Evolutionary conservation across 1,140 invertebrate species (phyloP), one percentile per base, ranked within the genome.

Genomic region (Lycorma delicatula): DNA sequence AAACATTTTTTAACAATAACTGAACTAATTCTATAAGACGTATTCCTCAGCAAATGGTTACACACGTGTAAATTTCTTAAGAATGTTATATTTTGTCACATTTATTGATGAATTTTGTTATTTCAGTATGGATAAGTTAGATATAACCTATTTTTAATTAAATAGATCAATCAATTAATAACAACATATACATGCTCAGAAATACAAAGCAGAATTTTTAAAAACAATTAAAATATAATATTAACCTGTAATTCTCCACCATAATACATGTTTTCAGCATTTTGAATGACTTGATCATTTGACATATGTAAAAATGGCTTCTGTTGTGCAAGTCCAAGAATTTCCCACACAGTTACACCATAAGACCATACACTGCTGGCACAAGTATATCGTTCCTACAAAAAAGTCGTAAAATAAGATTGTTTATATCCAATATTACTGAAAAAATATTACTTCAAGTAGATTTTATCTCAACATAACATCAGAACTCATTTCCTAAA

Each of bases 281-380:
- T 87, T 64, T 85, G 81, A 60, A 89, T 82, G 25, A 89, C 84
- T 70, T 85, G 82, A 66, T 87, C 81, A 67, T 89, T 85, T 16
- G 77, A 80, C 56, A 86, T 73, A 61, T 82, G 77, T 56, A 81
- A 77, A 66, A 81, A 88, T 13, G 86, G 86, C 66, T 81, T 81
- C 64, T 87, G 81, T 58, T 80, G 75, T n/a, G 82, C 85, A 62
- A 85, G 77, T 53, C 79, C 85, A 63, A 89, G 77, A 22, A 91
- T 80, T 71, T 91, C 87, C 87, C 87, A 85, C 11, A 84, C 64
- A 20, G 82, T 84, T 0, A 85, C 81, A 12, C 78, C 83, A 64
- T 82, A 84, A 3, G 86, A 82, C 83, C 83, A 85, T 18, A 82
- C 80, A 53, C 77, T 78, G 60, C 81, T 82, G 13, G 76, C 72